Evolutionary conservation across 2,797 vertebrate genomes (phyloP).

Genomic region (Gymnoscopelus microlampas): DNA sequence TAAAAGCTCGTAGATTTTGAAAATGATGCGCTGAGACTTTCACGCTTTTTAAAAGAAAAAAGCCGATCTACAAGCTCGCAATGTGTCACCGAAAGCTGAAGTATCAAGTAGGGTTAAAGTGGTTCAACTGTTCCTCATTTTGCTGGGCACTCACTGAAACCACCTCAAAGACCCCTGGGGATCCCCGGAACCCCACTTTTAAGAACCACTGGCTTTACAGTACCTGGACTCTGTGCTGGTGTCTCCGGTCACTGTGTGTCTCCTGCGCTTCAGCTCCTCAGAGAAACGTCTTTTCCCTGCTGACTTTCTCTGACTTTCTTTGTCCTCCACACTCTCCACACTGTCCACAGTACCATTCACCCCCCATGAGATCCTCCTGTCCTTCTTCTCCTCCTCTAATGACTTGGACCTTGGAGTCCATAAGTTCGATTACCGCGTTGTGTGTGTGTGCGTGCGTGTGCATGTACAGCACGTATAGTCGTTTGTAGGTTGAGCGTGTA

Average conservation of each 20-base stretch:
- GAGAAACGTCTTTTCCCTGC: constrained; percentile 74
- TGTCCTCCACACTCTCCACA: constrained; percentile 73
- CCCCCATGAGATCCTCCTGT: constrained; percentile 80
- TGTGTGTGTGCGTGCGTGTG: constrained; percentile 26
- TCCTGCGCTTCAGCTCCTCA: constrained; percentile 80
- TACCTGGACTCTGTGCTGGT: constrained; percentile 74
- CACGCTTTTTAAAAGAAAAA: too few relatives aligned
- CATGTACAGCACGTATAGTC: too few relatives aligned
- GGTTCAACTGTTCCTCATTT: too few relatives aligned
- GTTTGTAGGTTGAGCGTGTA: too few relatives aligned
- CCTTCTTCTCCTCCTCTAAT: constrained; percentile 83
- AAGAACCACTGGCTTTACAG: constrained; percentile 22
- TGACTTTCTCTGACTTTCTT: constrained; percentile 40
- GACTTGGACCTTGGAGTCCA: constrained; percentile 76
- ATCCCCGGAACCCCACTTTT: too few relatives aligned
- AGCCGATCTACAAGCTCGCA: too few relatives aligned
- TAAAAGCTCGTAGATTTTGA: too few relatives aligned
- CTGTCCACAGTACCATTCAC: constrained; percentile 59
- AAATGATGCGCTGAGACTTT: too few relatives aligned
- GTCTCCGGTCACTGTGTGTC: constrained; percentile 81
- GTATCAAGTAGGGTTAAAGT: too few relatives aligned
- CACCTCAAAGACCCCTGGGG: too few relatives aligned
- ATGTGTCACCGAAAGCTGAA: too few relatives aligned
- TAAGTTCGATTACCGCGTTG: constrained; percentile 14
- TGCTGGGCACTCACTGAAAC: too few relatives aligned